Conservation (phyloP, 2,888 invertebrate species). For the Parelbella ahira region DNA sequence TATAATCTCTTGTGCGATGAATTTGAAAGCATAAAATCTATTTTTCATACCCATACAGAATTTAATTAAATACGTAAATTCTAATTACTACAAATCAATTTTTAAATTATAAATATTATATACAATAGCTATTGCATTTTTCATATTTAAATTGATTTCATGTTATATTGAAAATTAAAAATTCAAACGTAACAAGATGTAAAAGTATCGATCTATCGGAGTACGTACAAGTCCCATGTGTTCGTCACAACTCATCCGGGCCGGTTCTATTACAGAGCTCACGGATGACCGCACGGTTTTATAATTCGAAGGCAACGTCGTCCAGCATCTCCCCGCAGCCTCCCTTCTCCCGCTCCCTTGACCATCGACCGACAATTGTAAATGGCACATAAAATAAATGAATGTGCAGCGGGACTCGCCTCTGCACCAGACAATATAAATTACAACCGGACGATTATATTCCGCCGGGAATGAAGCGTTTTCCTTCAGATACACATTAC, state of each 20-base stretch:
- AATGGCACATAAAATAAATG: conserved; percentile 83
- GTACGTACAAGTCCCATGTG: conserved; percentile 68
- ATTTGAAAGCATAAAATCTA: too few species aligned
- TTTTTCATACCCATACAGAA: too few species aligned
- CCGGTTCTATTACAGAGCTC: conserved; percentile 70
- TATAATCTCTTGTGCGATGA: too few species aligned
- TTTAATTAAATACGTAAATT: too few species aligned
- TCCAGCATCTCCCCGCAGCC: conserved; percentile 46
- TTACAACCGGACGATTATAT: conserved; percentile 82
- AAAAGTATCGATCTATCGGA: conserved; percentile 43
- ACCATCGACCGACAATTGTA: conserved; percentile 82
- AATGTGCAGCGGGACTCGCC: conserved; percentile 81
- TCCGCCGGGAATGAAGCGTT: conserved; percentile 78
- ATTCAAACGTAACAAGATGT: not conserved
- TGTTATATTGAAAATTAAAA: too few species aligned
- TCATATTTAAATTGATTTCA: too few species aligned
- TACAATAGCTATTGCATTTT: too few species aligned
- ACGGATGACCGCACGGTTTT: conserved; percentile 81
- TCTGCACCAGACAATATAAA: conserved; percentile 82
- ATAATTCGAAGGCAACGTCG: conserved; percentile 76
- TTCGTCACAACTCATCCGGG: conserved; percentile 66
- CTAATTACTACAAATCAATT: conserved; percentile 3
- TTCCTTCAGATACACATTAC: conserved; percentile 74
- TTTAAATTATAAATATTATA: too few species aligned
- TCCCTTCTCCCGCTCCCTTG: conserved; percentile 70